Conservation (phyloP, 2,113 vertebrate genomes). For the Haemorhous mexicanus region DNA sequence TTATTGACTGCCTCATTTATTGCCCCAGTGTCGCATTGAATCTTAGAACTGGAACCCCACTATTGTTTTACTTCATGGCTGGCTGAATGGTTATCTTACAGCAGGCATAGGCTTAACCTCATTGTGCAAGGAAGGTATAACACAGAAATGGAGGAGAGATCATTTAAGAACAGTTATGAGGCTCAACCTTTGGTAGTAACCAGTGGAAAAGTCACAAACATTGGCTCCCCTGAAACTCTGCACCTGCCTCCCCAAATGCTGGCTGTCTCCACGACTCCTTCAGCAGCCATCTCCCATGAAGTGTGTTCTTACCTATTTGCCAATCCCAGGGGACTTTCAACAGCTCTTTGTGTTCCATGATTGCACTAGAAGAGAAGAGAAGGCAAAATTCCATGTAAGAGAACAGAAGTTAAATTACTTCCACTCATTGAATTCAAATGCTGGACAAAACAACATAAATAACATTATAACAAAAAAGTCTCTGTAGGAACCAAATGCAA, state of each 20-base stretch:
- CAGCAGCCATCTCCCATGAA: not conserved
- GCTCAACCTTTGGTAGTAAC: not conserved
- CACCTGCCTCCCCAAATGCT: not conserved
- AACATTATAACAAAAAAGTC: constrained; percentile 2
- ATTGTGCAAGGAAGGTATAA: constrained; percentile 11
- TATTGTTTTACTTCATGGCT: not conserved
- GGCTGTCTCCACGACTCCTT: not conserved
- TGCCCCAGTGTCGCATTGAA: not conserved
- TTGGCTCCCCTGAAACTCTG: not conserved
- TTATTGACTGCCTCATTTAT: constrained; percentile 22
- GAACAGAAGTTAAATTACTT: constrained; percentile 17
- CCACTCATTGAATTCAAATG: not conserved
- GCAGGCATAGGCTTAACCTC: not conserved
- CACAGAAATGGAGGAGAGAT: not conserved
- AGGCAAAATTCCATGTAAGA: constrained; percentile 15
- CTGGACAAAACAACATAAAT: constrained; percentile 4
- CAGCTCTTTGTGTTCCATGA: constrained; percentile 97
- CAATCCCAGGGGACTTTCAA: constrained; percentile 95
- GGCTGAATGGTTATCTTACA: constrained; percentile 30
- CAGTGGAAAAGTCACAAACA: not conserved
- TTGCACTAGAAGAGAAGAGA: constrained; percentile 81
- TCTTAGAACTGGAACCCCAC: not conserved
- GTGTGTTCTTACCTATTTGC: constrained; percentile 88
- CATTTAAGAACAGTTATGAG: constrained; percentile 11
- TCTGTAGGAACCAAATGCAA: not conserved